Percentiles rank a stretch among this genome's conserved stretches.
These are phyloP conservation scores for Gambusia affinis DNA, from an alignment of 2,113 vertebrate genomes.

Conservation along the genomic window DNA sequence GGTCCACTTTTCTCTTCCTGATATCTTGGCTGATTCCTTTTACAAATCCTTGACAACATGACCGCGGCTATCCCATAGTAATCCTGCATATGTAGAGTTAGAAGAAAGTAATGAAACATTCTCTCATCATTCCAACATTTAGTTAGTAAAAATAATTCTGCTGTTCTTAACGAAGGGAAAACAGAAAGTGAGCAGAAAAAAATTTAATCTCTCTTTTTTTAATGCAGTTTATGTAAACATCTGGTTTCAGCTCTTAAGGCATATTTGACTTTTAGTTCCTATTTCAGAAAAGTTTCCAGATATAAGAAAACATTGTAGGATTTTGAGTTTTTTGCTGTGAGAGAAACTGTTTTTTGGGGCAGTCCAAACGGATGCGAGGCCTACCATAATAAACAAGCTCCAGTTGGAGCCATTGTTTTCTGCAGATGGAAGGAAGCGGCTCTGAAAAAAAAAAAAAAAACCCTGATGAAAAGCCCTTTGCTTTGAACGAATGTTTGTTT, in stretches of 20 bases:
- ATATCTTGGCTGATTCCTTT: too few species aligned
- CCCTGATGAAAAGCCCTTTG: slow-evolving; percentile 33
- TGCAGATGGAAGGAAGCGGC: slow-evolving; percentile 64
- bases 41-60: too few species aligned
- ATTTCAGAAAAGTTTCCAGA: background rate
- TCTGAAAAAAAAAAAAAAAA: slow-evolving; percentile 29
- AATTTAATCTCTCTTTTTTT: background rate
- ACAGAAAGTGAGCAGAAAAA: too few species aligned
- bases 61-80: too few species aligned
- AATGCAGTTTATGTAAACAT: background rate
- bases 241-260: background rate
- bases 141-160: too few species aligned
- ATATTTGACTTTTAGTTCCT: background rate
- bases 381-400: slow-evolving; percentile 58
- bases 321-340: background rate
- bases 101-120: too few species aligned
- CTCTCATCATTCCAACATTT: too few species aligned
- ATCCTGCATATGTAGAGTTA: too few species aligned
- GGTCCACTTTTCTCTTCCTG: too few species aligned
- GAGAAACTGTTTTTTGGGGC: slow-evolving; percentile 19
- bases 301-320: background rate
- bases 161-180: too few species aligned
- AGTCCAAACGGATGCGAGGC: slow-evolving; percentile 51
- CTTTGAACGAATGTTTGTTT: slow-evolving; percentile 34
- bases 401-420: slow-evolving; percentile 66